Evolutionary conservation across 2,113 vertebrate genomes (phyloP).

Genomic region (Prochilodus magdalenae): DNA sequence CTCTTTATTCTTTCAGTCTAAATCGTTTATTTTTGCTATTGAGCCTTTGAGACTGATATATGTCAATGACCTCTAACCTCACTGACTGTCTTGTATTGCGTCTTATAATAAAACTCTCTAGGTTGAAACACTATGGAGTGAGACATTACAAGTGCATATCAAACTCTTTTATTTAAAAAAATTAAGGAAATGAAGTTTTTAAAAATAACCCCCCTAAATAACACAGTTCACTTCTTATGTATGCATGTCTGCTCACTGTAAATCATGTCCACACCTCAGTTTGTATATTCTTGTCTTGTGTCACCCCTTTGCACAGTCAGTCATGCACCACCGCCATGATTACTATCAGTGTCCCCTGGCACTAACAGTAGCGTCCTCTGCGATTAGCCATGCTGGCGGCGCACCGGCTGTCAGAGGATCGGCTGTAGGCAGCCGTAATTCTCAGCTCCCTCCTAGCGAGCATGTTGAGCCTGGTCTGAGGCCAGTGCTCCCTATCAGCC

Average conservation of each 20-base stretch:
- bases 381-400: slow-evolving; percentile 18
- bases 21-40: too few species aligned
- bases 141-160: too few species aligned
- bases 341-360: neutral
- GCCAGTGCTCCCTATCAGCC: slow-evolving; percentile 11
- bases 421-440: neutral
- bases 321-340: slow-evolving; percentile 1
- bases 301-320: slow-evolving; percentile 9
- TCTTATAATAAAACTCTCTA: too few species aligned
- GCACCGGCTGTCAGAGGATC: neutral
- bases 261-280: neutral
- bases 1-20: too few species aligned
- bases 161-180: too few species aligned
- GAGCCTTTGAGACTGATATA: too few species aligned
- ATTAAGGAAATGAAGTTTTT: too few species aligned
- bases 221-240: neutral
- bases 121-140: too few species aligned
- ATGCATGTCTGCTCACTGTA: neutral
- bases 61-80: too few species aligned
- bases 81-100: too few species aligned
- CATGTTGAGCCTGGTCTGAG: neutral
- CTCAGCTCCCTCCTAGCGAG: slow-evolving; percentile 32
- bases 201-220: too few species aligned
- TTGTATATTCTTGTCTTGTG: slow-evolving; percentile 14
- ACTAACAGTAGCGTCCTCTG: slow-evolving; percentile 7